phyloP scores from a whole-genome alignment of 2,888 invertebrate genomes.

The Labia minor region DNA sequence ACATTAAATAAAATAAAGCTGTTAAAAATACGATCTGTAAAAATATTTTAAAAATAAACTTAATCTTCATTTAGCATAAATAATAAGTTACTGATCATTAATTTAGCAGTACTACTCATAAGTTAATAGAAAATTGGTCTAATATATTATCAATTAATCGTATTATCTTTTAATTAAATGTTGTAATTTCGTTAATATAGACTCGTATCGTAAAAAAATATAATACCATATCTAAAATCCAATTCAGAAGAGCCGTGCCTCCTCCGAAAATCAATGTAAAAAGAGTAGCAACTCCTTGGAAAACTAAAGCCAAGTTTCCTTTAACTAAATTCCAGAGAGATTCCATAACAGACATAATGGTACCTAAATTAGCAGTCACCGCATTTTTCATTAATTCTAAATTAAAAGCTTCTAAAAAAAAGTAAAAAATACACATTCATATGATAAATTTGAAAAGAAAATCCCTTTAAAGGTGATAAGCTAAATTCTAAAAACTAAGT shows the following conservation, averaged over 20 bases:
- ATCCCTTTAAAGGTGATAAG: no score
- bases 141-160: no score
- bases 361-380: constrained; percentile 59
- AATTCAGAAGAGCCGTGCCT: constrained; percentile 80
- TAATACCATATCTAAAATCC: constrained; percentile 66
- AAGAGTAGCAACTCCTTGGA: constrained; percentile 76
- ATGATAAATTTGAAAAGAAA: no score
- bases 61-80: constrained; percentile 15
- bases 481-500: constrained; percentile 26
- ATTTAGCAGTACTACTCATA: no score
- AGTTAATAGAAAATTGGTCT: no score
- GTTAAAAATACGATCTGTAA: constrained; percentile 90
- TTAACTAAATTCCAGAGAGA: constrained; percentile 83
- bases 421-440: no score
- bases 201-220: no score
- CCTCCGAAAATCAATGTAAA: constrained; percentile 78
- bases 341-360: constrained; percentile 73
- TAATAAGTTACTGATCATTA: no score
- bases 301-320: constrained; percentile 76
- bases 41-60: constrained; percentile 4
- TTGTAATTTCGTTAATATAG: no score
- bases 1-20: constrained; percentile 88
- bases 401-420: constrained; percentile 13
- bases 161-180: no score
- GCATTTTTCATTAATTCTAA: constrained; percentile 16